Conservation (phyloP, 2,888 invertebrate species). For the Oscheius sp. region DNA sequence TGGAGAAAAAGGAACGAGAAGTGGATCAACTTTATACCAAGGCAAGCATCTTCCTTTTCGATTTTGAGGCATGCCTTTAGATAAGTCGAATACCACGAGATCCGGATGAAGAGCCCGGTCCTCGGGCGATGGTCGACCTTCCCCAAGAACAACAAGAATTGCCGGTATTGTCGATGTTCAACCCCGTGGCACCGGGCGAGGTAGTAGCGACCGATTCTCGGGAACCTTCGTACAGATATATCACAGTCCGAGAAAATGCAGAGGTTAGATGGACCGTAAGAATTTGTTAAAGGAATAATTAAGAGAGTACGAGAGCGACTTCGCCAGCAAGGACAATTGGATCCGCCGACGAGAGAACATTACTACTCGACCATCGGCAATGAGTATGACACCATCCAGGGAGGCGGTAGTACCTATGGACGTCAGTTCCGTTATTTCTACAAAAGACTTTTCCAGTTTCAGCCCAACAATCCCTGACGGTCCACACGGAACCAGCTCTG, state of each 20-base stretch:
- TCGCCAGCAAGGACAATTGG: slow-evolving; percentile 57
- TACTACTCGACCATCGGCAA: slow-evolving; percentile 70
- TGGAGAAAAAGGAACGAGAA: slow-evolving; percentile 52
- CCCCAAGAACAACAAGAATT: slow-evolving; percentile 4
- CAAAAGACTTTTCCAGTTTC: not conserved
- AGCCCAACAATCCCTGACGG: not conserved
- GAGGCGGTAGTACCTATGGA: slow-evolving; percentile 21
- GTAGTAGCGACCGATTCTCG: slow-evolving; percentile 45
- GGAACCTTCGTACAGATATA: slow-evolving; percentile 70
- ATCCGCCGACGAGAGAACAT: slow-evolving; percentile 61
- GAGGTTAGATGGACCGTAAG: slow-evolving; percentile 45
- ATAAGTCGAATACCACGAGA: slow-evolving; percentile 18
- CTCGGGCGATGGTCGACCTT: slow-evolving; percentile 2
- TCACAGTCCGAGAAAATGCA: slow-evolving; percentile 65
- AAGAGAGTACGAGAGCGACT: slow-evolving; percentile 67
- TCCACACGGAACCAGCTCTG: slow-evolving; percentile 5
- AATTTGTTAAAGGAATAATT: not conserved
- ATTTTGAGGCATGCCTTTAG: not conserved
- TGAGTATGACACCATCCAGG: slow-evolving; percentile 66
- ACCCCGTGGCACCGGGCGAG: slow-evolving; percentile 20
- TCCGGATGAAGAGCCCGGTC: slow-evolving; percentile 25
- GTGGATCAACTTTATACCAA: slow-evolving; percentile 65
- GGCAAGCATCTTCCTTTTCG: slow-evolving; percentile 14
- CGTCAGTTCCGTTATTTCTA: not conserved
- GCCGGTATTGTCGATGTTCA: slow-evolving; percentile 17